Percentiles rank a stretch among this genome's conserved stretches.
phyloP scores from a whole-genome alignment of 2,888 invertebrate genomes.

The Gortyna flavago region DNA sequence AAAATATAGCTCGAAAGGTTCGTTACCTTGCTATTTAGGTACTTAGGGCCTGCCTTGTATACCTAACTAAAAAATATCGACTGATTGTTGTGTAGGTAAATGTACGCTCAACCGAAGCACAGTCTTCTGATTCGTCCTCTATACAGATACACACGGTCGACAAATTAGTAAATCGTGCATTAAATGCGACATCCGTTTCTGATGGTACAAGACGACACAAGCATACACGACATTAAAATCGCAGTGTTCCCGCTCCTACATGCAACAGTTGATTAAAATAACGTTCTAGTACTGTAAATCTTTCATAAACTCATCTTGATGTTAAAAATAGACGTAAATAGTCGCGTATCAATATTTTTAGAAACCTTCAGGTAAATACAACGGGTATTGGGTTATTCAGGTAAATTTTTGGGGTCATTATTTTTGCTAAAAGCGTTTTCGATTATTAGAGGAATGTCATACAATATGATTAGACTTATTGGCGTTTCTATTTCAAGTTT shows the following conservation, averaged over 20 bases:
- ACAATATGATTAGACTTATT: slow-evolving; percentile 22
- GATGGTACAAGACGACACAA: slow-evolving; percentile 34
- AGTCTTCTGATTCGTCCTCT: slow-evolving; percentile 21
- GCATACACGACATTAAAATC: slow-evolving; percentile 26
- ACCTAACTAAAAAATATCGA: neutral
- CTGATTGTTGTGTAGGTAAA: neutral
- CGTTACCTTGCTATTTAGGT: neutral
- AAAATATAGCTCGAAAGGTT: neutral
- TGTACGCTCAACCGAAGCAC: neutral
- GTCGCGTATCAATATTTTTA: slow-evolving; percentile 7
- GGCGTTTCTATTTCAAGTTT: slow-evolving; percentile 2
- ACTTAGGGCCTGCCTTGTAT: neutral
- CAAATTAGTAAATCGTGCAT: slow-evolving; percentile 52
- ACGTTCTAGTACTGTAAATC: neutral
- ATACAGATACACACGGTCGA: slow-evolving; percentile 15
- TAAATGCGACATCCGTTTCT: slow-evolving; percentile 50
- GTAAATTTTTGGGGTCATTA: slow-evolving; percentile 62
- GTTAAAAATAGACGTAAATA: slow-evolving; percentile 6
- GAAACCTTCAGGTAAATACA: slow-evolving; percentile 48
- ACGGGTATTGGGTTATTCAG: slow-evolving; percentile 68
- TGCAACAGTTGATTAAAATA: slow-evolving; percentile 27
- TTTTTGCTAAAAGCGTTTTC: slow-evolving; percentile 12
- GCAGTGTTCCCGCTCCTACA: slow-evolving; percentile 27
- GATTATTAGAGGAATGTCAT: slow-evolving; percentile 12
- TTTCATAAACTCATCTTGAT: slow-evolving; percentile 1